phyloP scores from a whole-genome alignment of 1,140 invertebrate species.

The Microplitis mediator region DNA sequence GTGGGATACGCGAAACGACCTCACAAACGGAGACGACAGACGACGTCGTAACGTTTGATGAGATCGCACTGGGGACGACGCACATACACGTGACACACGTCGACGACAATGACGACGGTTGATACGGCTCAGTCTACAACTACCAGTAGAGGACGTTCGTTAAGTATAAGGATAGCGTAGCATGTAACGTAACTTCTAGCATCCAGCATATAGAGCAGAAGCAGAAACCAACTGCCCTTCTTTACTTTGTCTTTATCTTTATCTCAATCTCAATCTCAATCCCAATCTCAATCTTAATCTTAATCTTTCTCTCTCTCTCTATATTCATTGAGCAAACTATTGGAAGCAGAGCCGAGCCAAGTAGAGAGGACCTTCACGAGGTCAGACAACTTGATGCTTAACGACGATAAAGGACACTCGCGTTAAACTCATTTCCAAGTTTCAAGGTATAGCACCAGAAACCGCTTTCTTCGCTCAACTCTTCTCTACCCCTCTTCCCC shows the following conservation, averaged over 20 bases:
- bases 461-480: not conserved
- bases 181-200: too few relatives aligned
- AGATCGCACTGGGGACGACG: not conserved
- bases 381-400: constrained; percentile 16
- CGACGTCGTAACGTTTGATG: constrained; percentile 27
- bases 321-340: not conserved
- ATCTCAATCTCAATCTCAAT: not conserved
- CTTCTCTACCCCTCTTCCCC: not conserved
- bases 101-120: not conserved
- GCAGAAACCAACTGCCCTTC: too few relatives aligned
- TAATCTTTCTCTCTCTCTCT: not conserved
- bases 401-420: constrained; percentile 22
- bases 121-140: not conserved
- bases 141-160: too few relatives aligned
- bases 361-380: constrained; percentile 12
- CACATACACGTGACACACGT: not conserved
- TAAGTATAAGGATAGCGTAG: not conserved
- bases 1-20: constrained; percentile 8
- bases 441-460: not conserved
- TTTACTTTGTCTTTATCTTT: not conserved
- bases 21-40: constrained; percentile 19
- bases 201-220: too few relatives aligned
- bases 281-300: not conserved
- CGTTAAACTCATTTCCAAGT: not conserved
- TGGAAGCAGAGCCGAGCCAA: not conserved